Evolutionary conservation across 2,888 invertebrate species (phyloP).

Genomic region (Anodontia alba): DNA sequence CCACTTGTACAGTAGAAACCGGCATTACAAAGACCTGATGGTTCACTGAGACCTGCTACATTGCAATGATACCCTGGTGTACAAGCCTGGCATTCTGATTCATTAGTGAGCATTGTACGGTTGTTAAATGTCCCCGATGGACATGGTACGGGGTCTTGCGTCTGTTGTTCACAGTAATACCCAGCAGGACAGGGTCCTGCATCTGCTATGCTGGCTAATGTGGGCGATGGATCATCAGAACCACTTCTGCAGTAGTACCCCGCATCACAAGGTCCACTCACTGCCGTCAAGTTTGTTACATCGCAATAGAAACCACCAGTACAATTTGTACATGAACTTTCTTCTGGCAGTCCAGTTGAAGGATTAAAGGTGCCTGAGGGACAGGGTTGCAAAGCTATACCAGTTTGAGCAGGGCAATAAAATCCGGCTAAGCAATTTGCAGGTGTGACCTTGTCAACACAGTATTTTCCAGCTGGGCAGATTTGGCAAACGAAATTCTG

Average conservation of each 20-base stretch:
- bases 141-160: conserved; percentile 76
- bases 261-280: conserved; percentile 79
- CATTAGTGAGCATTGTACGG: conserved; percentile 66
- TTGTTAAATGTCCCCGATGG: conserved; percentile 82
- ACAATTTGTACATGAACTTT: conserved; percentile 79
- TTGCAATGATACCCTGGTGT: conserved; percentile 80
- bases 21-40: conserved; percentile 75
- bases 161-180: conserved; percentile 78
- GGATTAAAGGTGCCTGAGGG: conserved; percentile 81
- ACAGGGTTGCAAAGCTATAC: conserved; percentile 77
- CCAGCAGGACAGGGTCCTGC: conserved; percentile 80
- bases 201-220: conserved; percentile 70
- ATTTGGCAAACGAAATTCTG: conserved; percentile 68
- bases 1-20: conserved; percentile 81
- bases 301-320: conserved; percentile 81
- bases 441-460: conserved; percentile 75
- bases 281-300: conserved; percentile 72
- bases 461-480: conserved; percentile 80
- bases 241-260: conserved; percentile 81
- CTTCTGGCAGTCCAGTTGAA: conserved; percentile 68
- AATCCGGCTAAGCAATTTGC: conserved; percentile 78
- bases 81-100: conserved; percentile 76
- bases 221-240: conserved; percentile 73
- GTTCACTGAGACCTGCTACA: conserved; percentile 75
- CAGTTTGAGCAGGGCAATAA: conserved; percentile 78